Conservation (phyloP, 1,140 invertebrate genomes). For the Drosophila rufa region DNA sequence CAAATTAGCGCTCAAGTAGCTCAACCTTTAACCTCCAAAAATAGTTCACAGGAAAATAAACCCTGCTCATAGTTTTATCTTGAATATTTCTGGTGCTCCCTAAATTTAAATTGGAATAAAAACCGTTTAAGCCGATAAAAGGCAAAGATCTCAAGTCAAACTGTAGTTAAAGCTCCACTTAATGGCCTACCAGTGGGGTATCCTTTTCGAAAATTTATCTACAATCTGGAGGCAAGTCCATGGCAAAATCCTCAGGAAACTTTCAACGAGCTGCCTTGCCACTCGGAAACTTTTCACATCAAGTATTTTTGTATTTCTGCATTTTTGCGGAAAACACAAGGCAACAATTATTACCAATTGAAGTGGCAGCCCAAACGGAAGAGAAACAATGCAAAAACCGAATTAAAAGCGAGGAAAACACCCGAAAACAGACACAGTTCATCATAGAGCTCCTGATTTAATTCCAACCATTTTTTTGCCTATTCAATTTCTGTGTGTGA, state of each 20-base stretch:
- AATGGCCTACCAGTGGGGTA: neutral
- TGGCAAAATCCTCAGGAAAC: neutral
- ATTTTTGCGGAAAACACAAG: neutral
- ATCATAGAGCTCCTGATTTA: conserved; percentile 36
- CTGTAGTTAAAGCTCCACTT: no score
- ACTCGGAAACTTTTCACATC: neutral
- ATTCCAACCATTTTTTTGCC: conserved; percentile 5
- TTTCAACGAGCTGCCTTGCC: neutral
- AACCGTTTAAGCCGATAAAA: conserved; percentile 2
- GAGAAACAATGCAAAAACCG: neutral
- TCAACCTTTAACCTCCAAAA: neutral
- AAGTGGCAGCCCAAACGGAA: conserved; percentile 3
- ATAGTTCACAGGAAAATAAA: neutral
- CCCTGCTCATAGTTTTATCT: no score
- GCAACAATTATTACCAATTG: conserved; percentile 10
- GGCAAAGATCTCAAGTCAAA: neutral
- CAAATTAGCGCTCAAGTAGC: conserved; percentile 36
- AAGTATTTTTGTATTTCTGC: no score
- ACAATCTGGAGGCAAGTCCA: neutral
- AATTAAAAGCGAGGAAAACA: conserved; percentile 3
- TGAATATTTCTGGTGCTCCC: no score
- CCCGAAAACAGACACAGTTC: conserved; percentile 3
- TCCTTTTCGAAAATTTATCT: neutral
- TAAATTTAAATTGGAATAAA: conserved; percentile 1
- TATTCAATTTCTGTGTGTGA: neutral